Evolutionary conservation across 2,113 vertebrate species (phyloP).

Genomic region (Platichthys flesus): DNA sequence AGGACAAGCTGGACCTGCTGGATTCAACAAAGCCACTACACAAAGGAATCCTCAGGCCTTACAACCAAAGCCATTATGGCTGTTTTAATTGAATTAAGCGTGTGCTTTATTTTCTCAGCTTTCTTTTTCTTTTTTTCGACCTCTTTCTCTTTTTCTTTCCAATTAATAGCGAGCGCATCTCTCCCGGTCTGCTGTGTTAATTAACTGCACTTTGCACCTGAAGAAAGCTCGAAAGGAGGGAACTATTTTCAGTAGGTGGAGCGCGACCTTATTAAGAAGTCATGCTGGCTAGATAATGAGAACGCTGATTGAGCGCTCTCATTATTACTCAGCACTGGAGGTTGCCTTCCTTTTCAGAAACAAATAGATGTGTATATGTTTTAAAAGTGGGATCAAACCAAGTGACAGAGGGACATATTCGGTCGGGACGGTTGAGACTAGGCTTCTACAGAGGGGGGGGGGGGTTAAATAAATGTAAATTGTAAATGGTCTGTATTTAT

Average conservation of each 20-base stretch:
- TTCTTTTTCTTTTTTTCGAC: conserved; percentile 39
- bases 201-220: conserved; percentile 87
- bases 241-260: conserved; percentile 87
- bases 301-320: conserved; percentile 82
- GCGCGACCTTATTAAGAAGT: conserved; percentile 86
- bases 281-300: conserved; percentile 84
- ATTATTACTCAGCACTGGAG: conserved; percentile 78
- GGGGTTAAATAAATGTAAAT: too few relatives aligned
- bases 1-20: conserved; percentile 70
- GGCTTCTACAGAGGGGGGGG: background rate
- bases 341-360: conserved; percentile 48
- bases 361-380: conserved; percentile 59
- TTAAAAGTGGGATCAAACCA: too few relatives aligned
- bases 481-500: too few relatives aligned
- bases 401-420: background rate
- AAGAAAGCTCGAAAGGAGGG: conserved; percentile 84
- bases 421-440: background rate
- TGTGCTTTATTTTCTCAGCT: conserved; percentile 79
- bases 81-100: conserved; percentile 85
- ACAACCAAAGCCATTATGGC: conserved; percentile 78
- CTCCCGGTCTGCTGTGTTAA: conserved; percentile 82
- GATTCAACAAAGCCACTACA: conserved; percentile 77
- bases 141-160: conserved; percentile 67
- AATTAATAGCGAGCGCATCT: conserved; percentile 80
- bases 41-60: conserved; percentile 76